These are phyloP conservation scores for Gephyroberyx darwinii DNA, from an alignment of 2,797 vertebrate species.

Conservation along the genomic window DNA sequence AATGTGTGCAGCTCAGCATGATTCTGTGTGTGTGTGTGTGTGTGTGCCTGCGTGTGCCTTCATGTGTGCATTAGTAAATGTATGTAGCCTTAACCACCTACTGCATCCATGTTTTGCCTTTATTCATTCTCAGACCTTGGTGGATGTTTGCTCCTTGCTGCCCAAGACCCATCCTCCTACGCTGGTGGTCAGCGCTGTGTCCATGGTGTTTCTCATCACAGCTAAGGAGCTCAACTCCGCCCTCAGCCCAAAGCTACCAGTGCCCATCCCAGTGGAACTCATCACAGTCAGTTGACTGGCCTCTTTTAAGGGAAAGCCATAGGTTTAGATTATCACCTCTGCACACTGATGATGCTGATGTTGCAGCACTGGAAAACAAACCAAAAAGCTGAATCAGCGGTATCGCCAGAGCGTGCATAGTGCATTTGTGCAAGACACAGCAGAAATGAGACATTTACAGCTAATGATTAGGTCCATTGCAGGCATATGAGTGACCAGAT, in stretches of 20 bases:
- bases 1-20: background rate
- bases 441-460: conserved; percentile 49
- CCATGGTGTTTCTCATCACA: conserved; percentile 82
- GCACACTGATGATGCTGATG: conserved; percentile 55
- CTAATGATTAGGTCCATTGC: conserved; percentile 68
- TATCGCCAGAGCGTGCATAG: conserved; percentile 13
- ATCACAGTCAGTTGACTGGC: conserved; percentile 83
- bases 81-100: background rate
- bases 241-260: conserved; percentile 82
- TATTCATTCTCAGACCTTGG: conserved; percentile 81
- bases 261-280: conserved; percentile 93
- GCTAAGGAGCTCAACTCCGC: conserved; percentile 90
- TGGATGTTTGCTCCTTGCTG: conserved; percentile 86
- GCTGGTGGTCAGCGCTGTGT: conserved; percentile 84
- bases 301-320: background rate
- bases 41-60: conserved; percentile 6
- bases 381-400: conserved; percentile 67
- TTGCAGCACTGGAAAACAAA: conserved; percentile 59
- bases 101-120: conserved; percentile 3
- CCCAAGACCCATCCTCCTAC: conserved; percentile 86
- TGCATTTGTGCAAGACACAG: conserved; percentile 59
- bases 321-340: conserved; percentile 34
- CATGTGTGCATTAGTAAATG: background rate
- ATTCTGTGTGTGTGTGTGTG: conserved; percentile 9
- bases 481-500: conserved; percentile 49